These are phyloP conservation scores for Emydoidea blandingii DNA, from an alignment of 2,797 vertebrate genomes.

Conservation along the genomic window DNA sequence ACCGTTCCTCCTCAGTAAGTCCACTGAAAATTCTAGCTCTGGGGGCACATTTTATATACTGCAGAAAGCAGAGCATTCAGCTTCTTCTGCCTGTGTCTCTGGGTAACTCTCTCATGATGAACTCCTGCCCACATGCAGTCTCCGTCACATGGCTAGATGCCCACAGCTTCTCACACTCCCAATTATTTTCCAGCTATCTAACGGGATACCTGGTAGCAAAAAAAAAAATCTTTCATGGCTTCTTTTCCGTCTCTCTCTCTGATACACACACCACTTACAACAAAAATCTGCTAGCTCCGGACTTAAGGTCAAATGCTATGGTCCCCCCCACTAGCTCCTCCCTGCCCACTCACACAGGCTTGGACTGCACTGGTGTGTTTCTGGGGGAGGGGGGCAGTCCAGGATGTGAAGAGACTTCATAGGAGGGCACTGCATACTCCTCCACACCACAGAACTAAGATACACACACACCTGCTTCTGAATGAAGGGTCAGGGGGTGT, in stretches of 20 bases:
- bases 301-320: background rate
- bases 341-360: background rate
- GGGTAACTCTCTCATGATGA: background rate
- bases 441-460: background rate
- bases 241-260: background rate
- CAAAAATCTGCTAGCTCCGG: background rate
- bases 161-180: background rate
- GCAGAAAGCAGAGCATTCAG: background rate
- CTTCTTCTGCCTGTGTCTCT: background rate
- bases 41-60: background rate
- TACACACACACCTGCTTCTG: background rate
- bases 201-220: background rate
- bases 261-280: background rate
- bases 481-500: too few relatives aligned
- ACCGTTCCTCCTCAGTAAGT: background rate
- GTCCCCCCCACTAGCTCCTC: background rate
- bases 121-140: background rate
- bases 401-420: background rate
- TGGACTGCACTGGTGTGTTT: background rate
- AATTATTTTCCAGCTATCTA: constrained; percentile 38
- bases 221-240: background rate
- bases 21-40: background rate
- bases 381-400: accelerated
- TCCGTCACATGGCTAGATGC: background rate
- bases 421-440: background rate